Evolutionary conservation across 2,797 vertebrate species (phyloP).

Genomic region (Lycodopsis pacificus): DNA sequence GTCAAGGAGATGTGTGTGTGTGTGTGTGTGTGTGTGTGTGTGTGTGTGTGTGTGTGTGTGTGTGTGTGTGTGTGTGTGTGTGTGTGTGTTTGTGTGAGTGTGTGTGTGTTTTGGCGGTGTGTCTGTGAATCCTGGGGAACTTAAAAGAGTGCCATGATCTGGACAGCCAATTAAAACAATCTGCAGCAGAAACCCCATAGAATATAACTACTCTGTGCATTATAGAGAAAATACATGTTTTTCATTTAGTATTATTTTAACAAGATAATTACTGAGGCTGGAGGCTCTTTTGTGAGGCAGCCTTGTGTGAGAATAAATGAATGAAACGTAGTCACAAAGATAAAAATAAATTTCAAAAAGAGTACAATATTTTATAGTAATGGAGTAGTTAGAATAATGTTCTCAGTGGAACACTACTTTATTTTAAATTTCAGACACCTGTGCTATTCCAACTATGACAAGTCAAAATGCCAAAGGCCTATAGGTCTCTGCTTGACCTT

Average conservation of each 20-base stretch:
- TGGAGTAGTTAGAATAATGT: constrained; percentile 13
- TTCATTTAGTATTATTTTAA: constrained; percentile 31
- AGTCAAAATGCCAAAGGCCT: not conserved
- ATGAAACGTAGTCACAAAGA: constrained; percentile 45
- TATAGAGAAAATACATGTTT: constrained; percentile 13
- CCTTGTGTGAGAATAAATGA: constrained; percentile 56
- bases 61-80: not conserved
- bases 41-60: not conserved
- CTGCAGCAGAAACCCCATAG: constrained; percentile 17
- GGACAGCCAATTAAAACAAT: constrained; percentile 62
- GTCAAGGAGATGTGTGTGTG: constrained; percentile 35
- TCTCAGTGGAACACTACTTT: constrained; percentile 16
- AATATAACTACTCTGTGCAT: constrained; percentile 21
- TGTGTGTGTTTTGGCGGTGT: not conserved
- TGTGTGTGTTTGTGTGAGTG: not conserved
- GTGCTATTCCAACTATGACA: not conserved
- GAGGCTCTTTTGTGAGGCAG: constrained; percentile 22
- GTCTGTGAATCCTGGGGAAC: constrained; percentile 18
- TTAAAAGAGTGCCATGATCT: constrained; percentile 39
- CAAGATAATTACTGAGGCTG: constrained; percentile 34
- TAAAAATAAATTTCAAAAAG: constrained; percentile 46
- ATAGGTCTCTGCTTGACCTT: not conserved
- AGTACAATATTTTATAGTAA: constrained; percentile 24
- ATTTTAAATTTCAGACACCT: constrained; percentile 9
- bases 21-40: not conserved